Evolutionary conservation across 2,888 invertebrate species (phyloP).

Genomic region (Eupithecia subfuscata): DNA sequence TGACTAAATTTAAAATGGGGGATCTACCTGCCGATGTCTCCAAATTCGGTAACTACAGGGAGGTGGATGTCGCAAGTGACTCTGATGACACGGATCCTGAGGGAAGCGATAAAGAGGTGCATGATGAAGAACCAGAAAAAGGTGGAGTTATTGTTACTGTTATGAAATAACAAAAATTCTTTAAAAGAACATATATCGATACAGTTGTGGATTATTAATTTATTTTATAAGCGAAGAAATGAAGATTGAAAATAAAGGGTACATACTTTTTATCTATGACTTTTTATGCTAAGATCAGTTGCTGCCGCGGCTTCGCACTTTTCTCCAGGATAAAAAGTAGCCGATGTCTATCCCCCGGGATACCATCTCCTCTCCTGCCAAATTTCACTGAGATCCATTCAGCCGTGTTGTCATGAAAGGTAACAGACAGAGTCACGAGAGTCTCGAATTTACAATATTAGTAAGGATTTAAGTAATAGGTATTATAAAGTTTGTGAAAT

Average conservation of each 20-base stretch:
- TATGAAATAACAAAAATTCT: conserved; percentile 60
- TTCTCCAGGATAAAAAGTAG: too few relatives aligned
- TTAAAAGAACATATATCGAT: not conserved
- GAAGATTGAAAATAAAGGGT: not conserved
- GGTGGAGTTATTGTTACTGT: conserved; percentile 82
- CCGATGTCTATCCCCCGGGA: too few relatives aligned
- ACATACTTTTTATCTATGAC: not conserved
- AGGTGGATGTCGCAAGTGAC: conserved; percentile 63
- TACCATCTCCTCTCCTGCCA: too few relatives aligned
- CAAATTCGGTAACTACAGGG: conserved; percentile 71
- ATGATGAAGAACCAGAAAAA: conserved; percentile 84
- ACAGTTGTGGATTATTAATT: not conserved
- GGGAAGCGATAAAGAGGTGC: conserved; percentile 81
- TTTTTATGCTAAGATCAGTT: not conserved
- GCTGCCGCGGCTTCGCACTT: too few relatives aligned
- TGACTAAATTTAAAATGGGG: conserved; percentile 67
- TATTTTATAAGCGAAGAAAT: not conserved
- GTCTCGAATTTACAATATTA: too few relatives aligned
- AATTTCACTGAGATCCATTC: too few relatives aligned
- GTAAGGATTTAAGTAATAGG: too few relatives aligned
- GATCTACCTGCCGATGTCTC: conserved; percentile 62
- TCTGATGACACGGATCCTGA: conserved; percentile 69
- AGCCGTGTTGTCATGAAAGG: too few relatives aligned
- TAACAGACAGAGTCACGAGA: too few relatives aligned
- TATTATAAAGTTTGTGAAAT: too few relatives aligned